Conservation (phyloP, 2,797 vertebrate species). For the Dermochelys coriacea region DNA sequence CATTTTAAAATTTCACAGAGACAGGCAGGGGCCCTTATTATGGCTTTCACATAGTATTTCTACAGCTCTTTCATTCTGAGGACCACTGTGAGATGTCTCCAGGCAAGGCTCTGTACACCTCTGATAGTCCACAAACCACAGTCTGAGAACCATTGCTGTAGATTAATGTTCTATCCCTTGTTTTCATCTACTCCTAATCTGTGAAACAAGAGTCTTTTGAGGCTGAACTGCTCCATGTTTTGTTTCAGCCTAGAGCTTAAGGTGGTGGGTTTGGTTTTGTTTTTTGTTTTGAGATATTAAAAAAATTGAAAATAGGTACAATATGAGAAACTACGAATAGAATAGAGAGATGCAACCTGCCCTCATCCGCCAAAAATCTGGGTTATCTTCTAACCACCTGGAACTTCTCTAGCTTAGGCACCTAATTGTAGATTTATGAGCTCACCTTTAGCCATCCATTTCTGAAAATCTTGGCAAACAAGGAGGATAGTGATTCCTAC, state of each 20-base stretch:
- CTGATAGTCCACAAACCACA: not conserved
- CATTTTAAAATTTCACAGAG: not conserved
- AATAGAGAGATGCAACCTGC: not conserved
- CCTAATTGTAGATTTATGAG: not conserved
- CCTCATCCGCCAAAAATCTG: not conserved
- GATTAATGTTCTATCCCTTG: not conserved
- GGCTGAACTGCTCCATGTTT: not conserved
- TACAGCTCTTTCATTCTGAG: not conserved
- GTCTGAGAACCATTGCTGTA: not conserved
- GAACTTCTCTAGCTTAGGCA: not conserved
- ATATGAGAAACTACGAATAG: constrained; percentile 14
- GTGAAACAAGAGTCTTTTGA: not conserved
- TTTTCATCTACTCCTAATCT: not conserved
- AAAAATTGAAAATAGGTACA: constrained; percentile 32
- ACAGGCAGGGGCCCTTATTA: not conserved
- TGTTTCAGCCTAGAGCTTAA: not conserved
- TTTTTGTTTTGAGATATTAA: not conserved
- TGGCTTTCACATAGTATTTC: not conserved
- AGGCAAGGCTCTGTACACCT: not conserved
- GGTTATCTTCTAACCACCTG: not conserved
- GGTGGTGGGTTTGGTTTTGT: not conserved
- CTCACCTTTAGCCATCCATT: not conserved
- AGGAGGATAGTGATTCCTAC: not conserved
- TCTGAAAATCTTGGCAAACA: not conserved
- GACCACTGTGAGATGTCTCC: not conserved